Base-by-base conservation (phyloP, 2,888 invertebrate species). In the Panopea generosa region DNA sequence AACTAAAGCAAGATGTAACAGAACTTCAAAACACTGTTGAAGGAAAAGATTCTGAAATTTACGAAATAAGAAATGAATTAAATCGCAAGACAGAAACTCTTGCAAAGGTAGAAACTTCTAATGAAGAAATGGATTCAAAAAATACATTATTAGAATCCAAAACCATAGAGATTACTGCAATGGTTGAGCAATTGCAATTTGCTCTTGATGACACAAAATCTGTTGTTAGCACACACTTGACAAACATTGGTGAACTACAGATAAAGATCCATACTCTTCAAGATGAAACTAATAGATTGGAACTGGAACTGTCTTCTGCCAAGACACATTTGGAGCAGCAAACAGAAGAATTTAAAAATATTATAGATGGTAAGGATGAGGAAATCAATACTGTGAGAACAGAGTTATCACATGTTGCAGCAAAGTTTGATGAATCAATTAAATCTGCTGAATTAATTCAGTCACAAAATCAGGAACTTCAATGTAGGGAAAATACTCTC, bases 1-100 rank as follows among this genome's bases (percentile, higher is more conserved):
- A 73, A 47, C 61, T 83, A 16, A 77, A 74, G 7, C 76, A 71
- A 57, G 59, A 79, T 9, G 20, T 77, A 1, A 43, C 65, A 18
- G 79, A 78, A 52, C 53, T 76, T 11, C 40, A 67, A 29, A 78
- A 71, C 62, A 43, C 52, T 9, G 38, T 59, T 9, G 55, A 62
- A 16, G 57, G 29, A 53, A 67, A 57, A 47, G 56, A 66, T n/a
- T 6, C 45, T 33, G 56, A 56, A 16, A 47, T 18, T 6, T n/a
- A 20, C 18, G 14, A 24, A 20, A 29, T 38, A 22, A 40, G 18
- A 47, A 38, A 33, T 6, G 22, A 50, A 11, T 6, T 61, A 4
- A 29, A 52, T 67, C 24, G 53, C 38, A 62, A 29, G 47, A 43
- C 50, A 7, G 7, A 38, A 4, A 67, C 56, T 33, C 49, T 50